Evolutionary conservation across 2,113 vertebrate genomes (phyloP).

Genomic region (Xenopus tropicalis): DNA sequence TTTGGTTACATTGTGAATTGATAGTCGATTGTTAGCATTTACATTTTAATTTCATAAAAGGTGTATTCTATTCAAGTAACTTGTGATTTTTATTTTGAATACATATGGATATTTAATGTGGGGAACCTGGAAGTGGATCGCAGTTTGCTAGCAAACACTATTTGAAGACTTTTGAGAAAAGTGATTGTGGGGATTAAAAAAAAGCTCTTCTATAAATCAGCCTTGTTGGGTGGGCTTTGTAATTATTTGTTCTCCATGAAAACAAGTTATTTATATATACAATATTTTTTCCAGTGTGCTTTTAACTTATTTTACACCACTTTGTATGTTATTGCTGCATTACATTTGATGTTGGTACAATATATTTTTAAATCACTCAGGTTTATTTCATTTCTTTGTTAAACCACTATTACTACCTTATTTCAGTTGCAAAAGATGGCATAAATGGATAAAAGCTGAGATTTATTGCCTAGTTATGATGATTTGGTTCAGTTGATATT

Average conservation of each 20-base stretch:
- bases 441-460: slow-evolving; percentile 55
- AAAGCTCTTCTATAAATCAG: slow-evolving; percentile 61
- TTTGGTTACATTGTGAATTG: slow-evolving; percentile 89
- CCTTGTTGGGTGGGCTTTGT: slow-evolving; percentile 71
- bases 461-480: slow-evolving; percentile 51
- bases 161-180: slow-evolving; percentile 47
- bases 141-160: slow-evolving; percentile 54
- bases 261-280: slow-evolving; percentile 81
- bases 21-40: slow-evolving; percentile 79
- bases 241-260: slow-evolving; percentile 84
- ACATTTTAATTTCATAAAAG: slow-evolving; percentile 77
- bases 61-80: slow-evolving; percentile 83
- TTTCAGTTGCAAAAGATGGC: slow-evolving; percentile 53
- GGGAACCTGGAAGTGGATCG: slow-evolving; percentile 59
- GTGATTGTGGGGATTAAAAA: slow-evolving; percentile 6
- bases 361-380: slow-evolving; percentile 69
- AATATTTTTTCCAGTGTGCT: slow-evolving; percentile 80
- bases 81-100: slow-evolving; percentile 70
- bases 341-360: slow-evolving; percentile 68
- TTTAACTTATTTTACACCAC: slow-evolving; percentile 73
- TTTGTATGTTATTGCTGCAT: slow-evolving; percentile 68
- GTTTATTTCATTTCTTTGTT: slow-evolving; percentile 62
- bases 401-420: slow-evolving; percentile 56
- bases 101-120: slow-evolving; percentile 77
- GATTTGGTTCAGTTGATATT: slow-evolving; percentile 44